Conservation (phyloP, 2,888 invertebrate genomes). For the Chloromyia formosa region DNA sequence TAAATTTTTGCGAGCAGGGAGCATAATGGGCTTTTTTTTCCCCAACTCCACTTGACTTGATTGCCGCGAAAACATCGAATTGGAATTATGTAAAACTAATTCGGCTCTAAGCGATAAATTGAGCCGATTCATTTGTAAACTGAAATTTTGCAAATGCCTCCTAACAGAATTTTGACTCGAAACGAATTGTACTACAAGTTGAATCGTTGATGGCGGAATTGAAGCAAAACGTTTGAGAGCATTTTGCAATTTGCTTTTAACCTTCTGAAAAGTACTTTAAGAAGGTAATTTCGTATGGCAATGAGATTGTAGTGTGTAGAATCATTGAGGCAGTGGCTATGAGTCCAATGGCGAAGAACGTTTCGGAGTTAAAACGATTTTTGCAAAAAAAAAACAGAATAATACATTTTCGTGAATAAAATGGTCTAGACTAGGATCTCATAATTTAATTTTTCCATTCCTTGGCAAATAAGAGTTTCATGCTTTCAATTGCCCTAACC, state of each 20-base stretch:
- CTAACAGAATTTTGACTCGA: conserved; percentile 7
- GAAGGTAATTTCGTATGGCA: conserved; percentile 19
- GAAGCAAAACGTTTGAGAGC: conserved; percentile 9
- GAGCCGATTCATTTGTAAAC: not conserved
- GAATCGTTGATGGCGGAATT: not conserved
- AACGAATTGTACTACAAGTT: no score
- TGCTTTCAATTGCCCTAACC: no score
- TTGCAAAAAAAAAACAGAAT: no score
- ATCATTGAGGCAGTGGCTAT: not conserved
- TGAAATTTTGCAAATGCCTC: conserved; percentile 6
- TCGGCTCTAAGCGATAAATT: conserved; percentile 30
- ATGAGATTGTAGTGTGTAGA: conserved; percentile 1
- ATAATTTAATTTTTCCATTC: no score
- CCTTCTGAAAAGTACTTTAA: conserved; percentile 22
- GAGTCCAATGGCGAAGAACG: not conserved
- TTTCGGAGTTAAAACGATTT: no score
- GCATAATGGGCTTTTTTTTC: no score
- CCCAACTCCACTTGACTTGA: not conserved
- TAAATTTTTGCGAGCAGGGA: no score
- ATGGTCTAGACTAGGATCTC: no score
- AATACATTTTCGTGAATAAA: no score
- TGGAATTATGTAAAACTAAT: conserved; percentile 33
- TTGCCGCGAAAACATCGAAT: not conserved
- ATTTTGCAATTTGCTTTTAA: conserved; percentile 22
- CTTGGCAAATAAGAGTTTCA: no score